Evolutionary conservation across 2,113 vertebrate species (phyloP).

Genomic region (Clupea harengus): DNA sequence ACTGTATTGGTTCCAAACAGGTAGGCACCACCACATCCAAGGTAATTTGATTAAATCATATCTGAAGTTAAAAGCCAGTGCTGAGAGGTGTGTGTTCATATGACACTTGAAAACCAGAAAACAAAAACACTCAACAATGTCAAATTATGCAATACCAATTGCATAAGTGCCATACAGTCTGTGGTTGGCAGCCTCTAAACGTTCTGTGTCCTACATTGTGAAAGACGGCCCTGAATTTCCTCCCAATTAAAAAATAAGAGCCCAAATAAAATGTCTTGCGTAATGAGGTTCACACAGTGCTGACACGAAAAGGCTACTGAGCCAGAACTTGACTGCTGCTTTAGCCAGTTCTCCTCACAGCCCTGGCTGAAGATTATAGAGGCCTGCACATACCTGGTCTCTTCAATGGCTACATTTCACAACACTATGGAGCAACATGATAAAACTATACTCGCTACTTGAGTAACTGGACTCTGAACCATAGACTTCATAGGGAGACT

Average conservation of each 20-base stretch:
- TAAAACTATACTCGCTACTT: neutral
- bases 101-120: neutral
- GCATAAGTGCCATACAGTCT: conserved; percentile 4
- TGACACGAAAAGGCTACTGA: neutral
- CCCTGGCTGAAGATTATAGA: neutral
- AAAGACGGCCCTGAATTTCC: conserved; percentile 12
- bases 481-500: too few species aligned
- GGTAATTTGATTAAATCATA: neutral
- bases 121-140: neutral
- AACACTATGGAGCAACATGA: neutral
- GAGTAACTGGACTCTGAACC: too few species aligned
- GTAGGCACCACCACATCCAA: neutral
- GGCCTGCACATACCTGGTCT: conserved; percentile 4
- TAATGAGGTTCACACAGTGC: conserved; percentile 25
- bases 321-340: conserved; percentile 15
- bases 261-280: conserved; percentile 18
- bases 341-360: neutral
- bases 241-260: conserved; percentile 22
- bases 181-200: neutral
- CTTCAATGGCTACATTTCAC: neutral
- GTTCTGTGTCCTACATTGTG: conserved; percentile 9
- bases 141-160: conserved; percentile 6
- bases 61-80: neutral
- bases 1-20: neutral
- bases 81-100: neutral